A percentile compares a stretch with the other conserved stretches of the same genome.
Conservation (phyloP, 2,113 vertebrate genomes). For the Eulemur macaco region DNA sequence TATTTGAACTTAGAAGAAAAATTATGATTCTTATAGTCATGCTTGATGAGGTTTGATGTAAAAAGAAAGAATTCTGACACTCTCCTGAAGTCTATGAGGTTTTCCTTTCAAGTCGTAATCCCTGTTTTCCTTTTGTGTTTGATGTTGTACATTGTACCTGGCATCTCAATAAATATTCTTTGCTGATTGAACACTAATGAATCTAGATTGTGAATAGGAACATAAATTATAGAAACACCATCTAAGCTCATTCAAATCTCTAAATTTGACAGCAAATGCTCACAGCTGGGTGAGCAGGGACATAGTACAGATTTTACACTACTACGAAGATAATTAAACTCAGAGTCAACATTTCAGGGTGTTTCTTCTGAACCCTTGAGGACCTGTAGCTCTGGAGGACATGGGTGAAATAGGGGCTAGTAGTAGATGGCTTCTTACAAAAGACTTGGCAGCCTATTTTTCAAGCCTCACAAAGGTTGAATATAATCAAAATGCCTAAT, state of each 20-base stretch:
- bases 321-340: constrained; percentile 40
- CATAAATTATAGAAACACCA: constrained; percentile 62
- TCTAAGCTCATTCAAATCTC: constrained; percentile 55
- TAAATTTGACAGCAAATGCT: constrained; percentile 52
- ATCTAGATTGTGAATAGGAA: constrained; percentile 64
- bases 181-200: constrained; percentile 67
- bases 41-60: neutral
- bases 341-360: constrained; percentile 18
- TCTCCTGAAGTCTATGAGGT: neutral
- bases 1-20: neutral
- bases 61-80: constrained; percentile 43
- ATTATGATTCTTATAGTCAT: neutral
- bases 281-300: constrained; percentile 21
- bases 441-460: neutral
- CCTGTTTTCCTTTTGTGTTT: constrained; percentile 51
- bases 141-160: constrained; percentile 58
- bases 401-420: neutral
- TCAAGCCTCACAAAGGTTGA: neutral
- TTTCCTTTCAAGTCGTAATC: constrained; percentile 38
- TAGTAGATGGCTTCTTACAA: neutral
- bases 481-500: neutral
- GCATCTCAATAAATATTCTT: constrained; percentile 63
- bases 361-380: neutral
- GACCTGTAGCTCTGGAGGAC: neutral
- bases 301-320: constrained; percentile 13